Base-by-base conservation (phyloP, 2,888 invertebrate genomes). In the Chrysina gloriosa region DNA sequence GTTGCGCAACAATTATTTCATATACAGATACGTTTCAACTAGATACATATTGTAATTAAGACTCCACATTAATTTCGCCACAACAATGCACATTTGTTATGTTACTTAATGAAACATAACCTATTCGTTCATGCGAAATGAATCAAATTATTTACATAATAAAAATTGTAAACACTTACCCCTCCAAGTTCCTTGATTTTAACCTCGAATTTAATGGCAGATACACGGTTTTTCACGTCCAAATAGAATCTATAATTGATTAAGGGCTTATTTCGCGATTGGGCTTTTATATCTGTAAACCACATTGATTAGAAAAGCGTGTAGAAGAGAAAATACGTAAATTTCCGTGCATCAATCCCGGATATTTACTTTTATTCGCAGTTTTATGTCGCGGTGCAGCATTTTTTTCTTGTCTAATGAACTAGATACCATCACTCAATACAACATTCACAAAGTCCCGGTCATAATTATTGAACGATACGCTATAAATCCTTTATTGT, bases 221-320 rank as follows among this genome's bases (percentile, higher is more conserved):
- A 82, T 74, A 86, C 87, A 84, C 89, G 88, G 78, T 90, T 92
- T 84, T 90, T 89, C 76, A 92, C 87, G 80, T 92, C 91, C 86
- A 92, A 86, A 83, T 91, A 92, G 85, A 92, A 92, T 80, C 87
- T 89, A 79, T 89, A 90, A 82, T 89, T 88, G 77, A 86, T 86
- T 80, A 92, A 80, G 56, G 88, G 88, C 78, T 86, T 87, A 66
- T 83, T 82, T 73, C 73, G 58, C 58, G 58, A 42, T 42, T 27
- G 42, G 42, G 42, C 11, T 45, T 69, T 63, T 67, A 65, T 58
- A 45, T 16, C 48, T 64, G 47, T 27, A 68, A 63, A 47, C 42
- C 64, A 64, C 47, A 65, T 45, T 19, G 58, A 61, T 42, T 61
- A 61, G 27, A 27, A 19, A 27, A 36, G 27, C 31, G 52, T 14